These are phyloP conservation scores for Harpegnathos saltator DNA, from an alignment of 1,140 invertebrate genomes.

Conservation along the genomic window DNA sequence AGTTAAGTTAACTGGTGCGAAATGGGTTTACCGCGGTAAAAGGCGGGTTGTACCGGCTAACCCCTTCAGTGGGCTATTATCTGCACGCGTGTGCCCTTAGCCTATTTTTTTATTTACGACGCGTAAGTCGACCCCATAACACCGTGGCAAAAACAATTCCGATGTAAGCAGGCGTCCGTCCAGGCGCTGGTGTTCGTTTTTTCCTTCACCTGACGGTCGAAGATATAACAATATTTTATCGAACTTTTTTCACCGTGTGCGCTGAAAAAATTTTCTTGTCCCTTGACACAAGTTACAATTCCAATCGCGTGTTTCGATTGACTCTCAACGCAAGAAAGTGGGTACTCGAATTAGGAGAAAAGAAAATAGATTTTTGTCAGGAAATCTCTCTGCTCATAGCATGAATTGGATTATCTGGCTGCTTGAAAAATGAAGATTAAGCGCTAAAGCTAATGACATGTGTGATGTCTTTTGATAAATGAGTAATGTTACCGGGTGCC, in stretches of 20 bases:
- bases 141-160: constrained; percentile 58
- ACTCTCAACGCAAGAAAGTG: not conserved
- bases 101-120: constrained; percentile 74
- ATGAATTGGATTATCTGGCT: constrained; percentile 16
- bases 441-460: not conserved
- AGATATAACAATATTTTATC: not conserved
- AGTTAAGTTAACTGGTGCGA: constrained; percentile 74
- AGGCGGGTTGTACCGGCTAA: constrained; percentile 70
- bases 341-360: not conserved
- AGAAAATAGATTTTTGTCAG: not conserved
- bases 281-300: not conserved
- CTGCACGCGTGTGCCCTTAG: constrained; percentile 75
- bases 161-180: constrained; percentile 13
- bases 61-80: constrained; percentile 72
- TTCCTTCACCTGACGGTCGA: not conserved
- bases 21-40: constrained; percentile 73
- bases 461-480: not conserved
- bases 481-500: not conserved
- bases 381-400: constrained; percentile 42
- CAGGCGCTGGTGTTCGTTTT: not conserved
- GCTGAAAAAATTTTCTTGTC: not conserved
- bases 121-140: constrained; percentile 57
- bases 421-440: not conserved
- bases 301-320: not conserved
- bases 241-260: not conserved